Conservation (phyloP, 2,113 vertebrate genomes). For the Oenanthe oenanthe region DNA sequence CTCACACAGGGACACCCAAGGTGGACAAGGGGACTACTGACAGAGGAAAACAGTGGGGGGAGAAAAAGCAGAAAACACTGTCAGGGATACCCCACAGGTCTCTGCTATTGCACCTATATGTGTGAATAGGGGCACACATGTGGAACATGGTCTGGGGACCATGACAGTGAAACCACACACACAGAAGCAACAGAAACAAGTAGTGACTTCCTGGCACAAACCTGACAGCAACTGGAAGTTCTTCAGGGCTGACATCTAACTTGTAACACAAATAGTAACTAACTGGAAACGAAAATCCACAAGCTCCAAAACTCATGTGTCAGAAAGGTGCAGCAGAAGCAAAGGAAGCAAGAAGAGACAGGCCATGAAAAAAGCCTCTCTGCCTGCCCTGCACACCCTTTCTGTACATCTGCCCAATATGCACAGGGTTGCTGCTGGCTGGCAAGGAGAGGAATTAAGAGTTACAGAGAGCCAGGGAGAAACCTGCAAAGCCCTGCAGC, state of each 20-base stretch:
- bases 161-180: neutral
- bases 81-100: neutral
- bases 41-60: neutral
- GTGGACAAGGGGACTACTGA: neutral
- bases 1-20: neutral
- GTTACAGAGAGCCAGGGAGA: neutral
- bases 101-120: rapidly evolving
- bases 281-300: neutral
- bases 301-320: neutral
- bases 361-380: neutral
- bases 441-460: rapidly evolving
- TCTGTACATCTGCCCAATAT: neutral
- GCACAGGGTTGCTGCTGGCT: rapidly evolving
- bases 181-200: neutral
- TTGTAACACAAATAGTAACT: neutral
- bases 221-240: slow-evolving; percentile 2
- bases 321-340: neutral
- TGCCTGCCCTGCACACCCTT: neutral
- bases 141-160: neutral
- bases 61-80: neutral
- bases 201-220: neutral
- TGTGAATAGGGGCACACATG: neutral
- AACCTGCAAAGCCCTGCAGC: neutral
- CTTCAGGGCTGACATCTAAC: neutral
- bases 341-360: neutral